Percentiles rank a stretch among this genome's conserved stretches.
Conservation (phyloP, 2,888 invertebrate species). For the Bugulina stolonifera region DNA sequence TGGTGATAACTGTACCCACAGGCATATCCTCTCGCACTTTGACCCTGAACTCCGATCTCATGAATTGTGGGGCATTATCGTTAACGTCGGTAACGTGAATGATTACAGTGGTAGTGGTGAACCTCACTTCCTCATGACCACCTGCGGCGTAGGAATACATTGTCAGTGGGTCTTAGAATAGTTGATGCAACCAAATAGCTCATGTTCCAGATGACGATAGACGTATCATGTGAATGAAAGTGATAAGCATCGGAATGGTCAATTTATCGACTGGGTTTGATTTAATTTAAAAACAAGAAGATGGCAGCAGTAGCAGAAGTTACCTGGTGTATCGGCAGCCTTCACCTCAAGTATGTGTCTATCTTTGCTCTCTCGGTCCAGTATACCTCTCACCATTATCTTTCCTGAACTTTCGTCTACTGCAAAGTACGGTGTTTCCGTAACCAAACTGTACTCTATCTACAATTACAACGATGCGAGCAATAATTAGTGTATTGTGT, state of each 20-base stretch:
- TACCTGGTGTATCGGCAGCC: conserved; percentile 31
- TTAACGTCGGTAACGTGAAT: conserved; percentile 41
- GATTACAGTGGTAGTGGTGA: conserved; percentile 27
- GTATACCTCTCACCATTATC: conserved; percentile 58
- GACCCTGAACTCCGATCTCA: conserved; percentile 54
- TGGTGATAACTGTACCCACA: conserved; percentile 75
- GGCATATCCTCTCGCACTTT: conserved; percentile 88
- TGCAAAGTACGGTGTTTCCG: conserved; percentile 66
- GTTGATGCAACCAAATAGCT: too few species aligned
- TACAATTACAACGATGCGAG: not conserved
- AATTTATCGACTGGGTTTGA: too few species aligned
- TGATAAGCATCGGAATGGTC: too few species aligned
- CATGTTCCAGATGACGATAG: too few species aligned
- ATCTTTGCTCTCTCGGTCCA: conserved; percentile 84
- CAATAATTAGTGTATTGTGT: too few species aligned
- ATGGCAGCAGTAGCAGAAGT: too few species aligned
- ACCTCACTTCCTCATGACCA: conserved; percentile 20
- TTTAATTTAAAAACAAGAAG: too few species aligned
- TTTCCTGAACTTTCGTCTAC: not conserved
- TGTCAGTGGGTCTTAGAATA: too few species aligned
- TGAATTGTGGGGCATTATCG: conserved; percentile 60
- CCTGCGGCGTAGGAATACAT: not conserved
- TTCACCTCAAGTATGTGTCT: conserved; percentile 80
- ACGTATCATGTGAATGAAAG: too few species aligned
- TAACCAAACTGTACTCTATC: conserved; percentile 64